Percentiles rank a stretch among this genome's conserved stretches.
These are phyloP conservation scores for Noctua janthina DNA, from an alignment of 2,888 invertebrate species.

Conservation along the genomic window DNA sequence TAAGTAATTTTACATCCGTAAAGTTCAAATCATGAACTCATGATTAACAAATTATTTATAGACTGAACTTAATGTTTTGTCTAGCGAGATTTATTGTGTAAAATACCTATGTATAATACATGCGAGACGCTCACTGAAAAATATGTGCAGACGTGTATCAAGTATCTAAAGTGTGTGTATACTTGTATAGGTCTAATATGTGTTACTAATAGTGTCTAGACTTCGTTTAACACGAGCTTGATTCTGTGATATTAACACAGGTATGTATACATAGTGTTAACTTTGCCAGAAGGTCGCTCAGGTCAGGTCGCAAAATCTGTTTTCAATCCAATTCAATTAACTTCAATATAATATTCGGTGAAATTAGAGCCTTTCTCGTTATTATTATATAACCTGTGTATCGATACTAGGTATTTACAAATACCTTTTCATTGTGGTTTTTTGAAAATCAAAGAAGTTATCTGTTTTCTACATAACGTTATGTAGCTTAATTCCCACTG, in stretches of 20 bases:
- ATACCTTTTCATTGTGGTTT: neutral
- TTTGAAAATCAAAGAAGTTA: neutral
- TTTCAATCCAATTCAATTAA: conserved; percentile 46
- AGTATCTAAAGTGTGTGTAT: conserved; percentile 62
- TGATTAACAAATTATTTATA: conserved; percentile 23
- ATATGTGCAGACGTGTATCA: conserved; percentile 61
- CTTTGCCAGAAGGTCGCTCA: conserved; percentile 65
- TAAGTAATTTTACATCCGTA: conserved; percentile 8
- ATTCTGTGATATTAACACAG: conserved; percentile 65
- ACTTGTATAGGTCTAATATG: conserved; percentile 66
- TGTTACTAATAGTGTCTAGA: conserved; percentile 77
- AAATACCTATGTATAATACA: conserved; percentile 1
- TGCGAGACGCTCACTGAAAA: conserved; percentile 55
- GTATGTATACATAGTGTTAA: conserved; percentile 59
- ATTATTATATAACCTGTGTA: conserved; percentile 16
- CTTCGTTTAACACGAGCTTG: conserved; percentile 72
- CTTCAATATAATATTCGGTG: conserved; percentile 29
- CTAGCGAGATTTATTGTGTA: conserved; percentile 2
- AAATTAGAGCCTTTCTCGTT: conserved; percentile 20
- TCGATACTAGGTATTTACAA: neutral
- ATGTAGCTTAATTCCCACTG: neutral
- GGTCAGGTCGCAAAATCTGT: conserved; percentile 58
- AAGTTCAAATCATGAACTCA: conserved; percentile 5
- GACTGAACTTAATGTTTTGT: conserved; percentile 33
- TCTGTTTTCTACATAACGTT: neutral